These are phyloP conservation scores for Sinocyclocheilus anshuiensis DNA, from an alignment of 2,113 vertebrate species.

Conservation along the genomic window DNA sequence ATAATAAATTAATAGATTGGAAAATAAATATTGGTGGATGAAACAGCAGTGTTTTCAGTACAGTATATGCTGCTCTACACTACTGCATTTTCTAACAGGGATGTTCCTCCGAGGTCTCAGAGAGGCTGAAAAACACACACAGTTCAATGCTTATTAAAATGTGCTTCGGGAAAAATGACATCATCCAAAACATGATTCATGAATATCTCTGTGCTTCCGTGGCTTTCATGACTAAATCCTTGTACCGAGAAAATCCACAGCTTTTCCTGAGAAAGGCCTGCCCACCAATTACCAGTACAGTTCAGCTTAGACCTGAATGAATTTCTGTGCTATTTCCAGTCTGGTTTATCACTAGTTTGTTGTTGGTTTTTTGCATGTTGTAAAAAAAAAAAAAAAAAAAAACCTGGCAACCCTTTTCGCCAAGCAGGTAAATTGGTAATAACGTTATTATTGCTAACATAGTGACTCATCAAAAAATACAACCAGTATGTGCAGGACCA, in stretches of 20 bases:
- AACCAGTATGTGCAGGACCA: background rate
- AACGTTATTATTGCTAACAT: no score
- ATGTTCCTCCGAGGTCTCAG: background rate
- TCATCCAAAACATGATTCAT: constrained; percentile 24
- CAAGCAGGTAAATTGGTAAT: no score
- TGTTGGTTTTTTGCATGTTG: background rate
- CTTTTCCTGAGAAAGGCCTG: background rate
- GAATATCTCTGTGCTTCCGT: background rate
- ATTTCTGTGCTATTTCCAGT: background rate
- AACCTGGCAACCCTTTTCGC: no score
- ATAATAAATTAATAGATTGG: background rate
- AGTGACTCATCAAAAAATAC: no score
- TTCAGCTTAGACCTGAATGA: background rate
- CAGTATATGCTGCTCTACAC: background rate
- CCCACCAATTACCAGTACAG: background rate
- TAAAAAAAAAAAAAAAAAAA: background rate
- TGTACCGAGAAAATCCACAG: background rate
- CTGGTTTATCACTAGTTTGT: background rate
- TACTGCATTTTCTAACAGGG: background rate
- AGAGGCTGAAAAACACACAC: background rate
- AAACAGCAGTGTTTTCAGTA: background rate
- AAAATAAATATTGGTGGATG: background rate
- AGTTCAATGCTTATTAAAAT: background rate
- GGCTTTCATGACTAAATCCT: constrained; percentile 31
- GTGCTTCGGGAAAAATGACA: constrained; percentile 14